Evolutionary conservation across 2,797 vertebrate species (phyloP).

Genomic region (Acipenser transmontanus): DNA sequence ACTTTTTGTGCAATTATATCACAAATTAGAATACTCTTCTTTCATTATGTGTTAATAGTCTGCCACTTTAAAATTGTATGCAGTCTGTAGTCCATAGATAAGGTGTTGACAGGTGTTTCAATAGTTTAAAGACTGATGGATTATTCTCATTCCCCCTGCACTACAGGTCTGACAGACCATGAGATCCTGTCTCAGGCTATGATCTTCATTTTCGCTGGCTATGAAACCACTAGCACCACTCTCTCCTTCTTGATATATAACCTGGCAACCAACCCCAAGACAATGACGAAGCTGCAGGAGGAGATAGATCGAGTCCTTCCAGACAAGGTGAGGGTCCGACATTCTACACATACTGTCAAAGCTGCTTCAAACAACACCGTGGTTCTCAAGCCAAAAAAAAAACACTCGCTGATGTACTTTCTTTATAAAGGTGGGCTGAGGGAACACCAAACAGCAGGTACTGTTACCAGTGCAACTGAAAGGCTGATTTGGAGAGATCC

Average conservation of each 20-base stretch:
- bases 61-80: too few relatives aligned
- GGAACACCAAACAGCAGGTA: too few relatives aligned
- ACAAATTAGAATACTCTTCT: background rate
- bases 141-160: background rate
- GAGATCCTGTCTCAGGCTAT: constrained; percentile 75
- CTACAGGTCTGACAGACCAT: constrained; percentile 66
- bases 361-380: too few relatives aligned
- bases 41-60: background rate
- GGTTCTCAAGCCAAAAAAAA: too few relatives aligned
- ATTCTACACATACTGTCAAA: too few relatives aligned
- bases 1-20: too few relatives aligned
- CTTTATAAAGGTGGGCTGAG: too few relatives aligned
- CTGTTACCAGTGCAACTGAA: too few relatives aligned
- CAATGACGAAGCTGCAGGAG: constrained; percentile 60
- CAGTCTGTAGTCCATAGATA: too few relatives aligned
- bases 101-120: too few relatives aligned
- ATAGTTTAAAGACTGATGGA: background rate
- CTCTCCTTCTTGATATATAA: constrained; percentile 60
- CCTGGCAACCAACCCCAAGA: constrained; percentile 58
- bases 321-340: constrained; percentile 46
- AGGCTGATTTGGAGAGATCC: too few relatives aligned
- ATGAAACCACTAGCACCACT: constrained; percentile 64
- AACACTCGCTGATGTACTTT: too few relatives aligned
- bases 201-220: constrained; percentile 68
- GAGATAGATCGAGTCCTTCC: constrained; percentile 62